These are phyloP conservation scores for Neosilurus mollespiculum DNA, from an alignment of 2,797 vertebrate genomes.

Conservation along the genomic window DNA sequence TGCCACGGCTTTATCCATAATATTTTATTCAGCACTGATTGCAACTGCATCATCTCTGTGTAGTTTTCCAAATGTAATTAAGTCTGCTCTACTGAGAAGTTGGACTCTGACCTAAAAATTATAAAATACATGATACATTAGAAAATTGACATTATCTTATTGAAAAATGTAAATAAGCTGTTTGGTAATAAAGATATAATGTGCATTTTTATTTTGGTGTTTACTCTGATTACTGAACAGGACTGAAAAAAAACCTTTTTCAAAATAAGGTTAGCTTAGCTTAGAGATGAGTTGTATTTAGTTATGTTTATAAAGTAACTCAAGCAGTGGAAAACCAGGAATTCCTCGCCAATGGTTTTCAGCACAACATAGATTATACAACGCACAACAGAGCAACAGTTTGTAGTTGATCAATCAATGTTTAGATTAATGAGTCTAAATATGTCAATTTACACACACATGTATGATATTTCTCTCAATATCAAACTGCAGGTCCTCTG, in stretches of 20 bases:
- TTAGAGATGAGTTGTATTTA: neutral
- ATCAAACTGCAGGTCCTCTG: neutral
- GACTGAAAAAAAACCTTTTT: neutral
- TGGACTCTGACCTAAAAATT: constrained; percentile 68
- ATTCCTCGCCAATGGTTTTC: neutral
- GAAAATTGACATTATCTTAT: neutral
- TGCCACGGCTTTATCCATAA: neutral
- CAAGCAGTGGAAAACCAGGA: neutral
- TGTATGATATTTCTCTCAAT: neutral
- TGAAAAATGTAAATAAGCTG: too few relatives aligned
- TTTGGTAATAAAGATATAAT: too few relatives aligned
- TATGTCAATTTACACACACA: neutral
- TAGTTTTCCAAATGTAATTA: constrained; percentile 2
- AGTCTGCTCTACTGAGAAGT: constrained; percentile 70
- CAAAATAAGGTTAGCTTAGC: neutral
- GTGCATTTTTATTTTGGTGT: neutral
- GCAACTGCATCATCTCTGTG: neutral
- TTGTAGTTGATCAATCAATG: neutral
- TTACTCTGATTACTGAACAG: neutral
- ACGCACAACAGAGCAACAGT: neutral
- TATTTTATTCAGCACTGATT: neutral
- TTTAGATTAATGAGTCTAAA: neutral
- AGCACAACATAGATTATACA: neutral
- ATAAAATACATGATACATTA: constrained; percentile 17
- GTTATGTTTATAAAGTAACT: neutral